Conservation (phyloP, 1,140 invertebrate species). For the Drosophila repleta region DNA sequence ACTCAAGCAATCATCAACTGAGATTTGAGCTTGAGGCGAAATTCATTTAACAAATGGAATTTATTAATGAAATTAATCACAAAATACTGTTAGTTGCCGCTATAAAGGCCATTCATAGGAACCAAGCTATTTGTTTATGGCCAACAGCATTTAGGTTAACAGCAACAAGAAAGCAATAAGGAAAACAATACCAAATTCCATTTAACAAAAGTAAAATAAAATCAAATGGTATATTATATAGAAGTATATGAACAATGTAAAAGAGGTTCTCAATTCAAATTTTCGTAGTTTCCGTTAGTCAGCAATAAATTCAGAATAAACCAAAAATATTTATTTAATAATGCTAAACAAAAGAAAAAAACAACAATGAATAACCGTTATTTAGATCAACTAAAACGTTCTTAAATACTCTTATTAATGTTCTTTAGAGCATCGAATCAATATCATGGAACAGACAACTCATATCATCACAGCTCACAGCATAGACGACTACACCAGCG, state of each 20-base stretch:
- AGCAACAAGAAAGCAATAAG: constrained; percentile 44
- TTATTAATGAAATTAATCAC: constrained; percentile 14
- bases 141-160: constrained; percentile 28
- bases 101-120: constrained; percentile 4
- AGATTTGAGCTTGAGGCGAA: constrained; percentile 19
- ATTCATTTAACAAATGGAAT: constrained; percentile 14
- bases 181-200: constrained; percentile 34
- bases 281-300: constrained; percentile 9
- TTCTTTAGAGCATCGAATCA: constrained; percentile 27
- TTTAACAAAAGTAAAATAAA: neutral
- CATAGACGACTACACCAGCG: constrained; percentile 25
- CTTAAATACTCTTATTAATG: constrained; percentile 7
- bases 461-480: constrained; percentile 64
- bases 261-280: constrained; percentile 36
- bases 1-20: neutral
- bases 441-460: constrained; percentile 52
- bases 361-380: neutral
- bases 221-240: neutral
- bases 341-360: neutral
- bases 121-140: constrained; percentile 19
- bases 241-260: neutral
- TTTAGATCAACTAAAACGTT: neutral
- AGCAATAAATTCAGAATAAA: neutral
- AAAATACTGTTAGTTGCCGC: constrained; percentile 5
- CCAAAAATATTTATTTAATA: constrained; percentile 24